Conservation (phyloP, 2,888 invertebrate genomes). For the Acrobasis suavella region DNA sequence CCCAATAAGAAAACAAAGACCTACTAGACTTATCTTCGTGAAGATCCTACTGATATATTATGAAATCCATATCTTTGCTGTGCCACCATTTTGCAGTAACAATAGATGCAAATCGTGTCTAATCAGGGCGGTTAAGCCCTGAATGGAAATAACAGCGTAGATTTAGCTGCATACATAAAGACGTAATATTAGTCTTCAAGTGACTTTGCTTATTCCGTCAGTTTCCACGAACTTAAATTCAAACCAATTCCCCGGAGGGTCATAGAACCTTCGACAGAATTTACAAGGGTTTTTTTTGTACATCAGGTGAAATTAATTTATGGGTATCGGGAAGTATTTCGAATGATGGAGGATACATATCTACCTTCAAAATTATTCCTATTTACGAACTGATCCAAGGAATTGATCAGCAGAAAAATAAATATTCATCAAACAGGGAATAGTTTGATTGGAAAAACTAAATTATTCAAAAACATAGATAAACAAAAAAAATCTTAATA, state of each 20-base stretch:
- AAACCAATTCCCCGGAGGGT: not conserved
- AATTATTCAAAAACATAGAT: too few species aligned
- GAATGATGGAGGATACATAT: too few species aligned
- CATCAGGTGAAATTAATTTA: too few species aligned
- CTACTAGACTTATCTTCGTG: not conserved
- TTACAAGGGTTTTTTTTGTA: too few species aligned
- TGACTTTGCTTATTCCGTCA: not conserved
- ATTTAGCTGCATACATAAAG: not conserved
- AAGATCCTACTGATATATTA: not conserved
- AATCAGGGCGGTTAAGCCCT: constrained; percentile 34
- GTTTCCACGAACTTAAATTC: not conserved
- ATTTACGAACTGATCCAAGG: too few species aligned
- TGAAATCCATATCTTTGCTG: not conserved
- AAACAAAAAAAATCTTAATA: too few species aligned
- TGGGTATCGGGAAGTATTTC: too few species aligned
- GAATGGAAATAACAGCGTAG: constrained; percentile 9
- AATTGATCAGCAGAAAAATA: too few species aligned
- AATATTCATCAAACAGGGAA: too few species aligned
- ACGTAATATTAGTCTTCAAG: not conserved
- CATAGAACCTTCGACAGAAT: not conserved
- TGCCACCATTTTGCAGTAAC: constrained; percentile 37
- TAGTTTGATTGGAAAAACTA: too few species aligned
- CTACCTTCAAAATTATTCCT: too few species aligned
- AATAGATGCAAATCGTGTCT: constrained; percentile 44
- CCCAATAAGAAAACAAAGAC: not conserved